Evolutionary conservation across 2,888 invertebrate genomes (phyloP), one percentile per base, ranked within the genome.

Genomic region (Hyles lineata): DNA sequence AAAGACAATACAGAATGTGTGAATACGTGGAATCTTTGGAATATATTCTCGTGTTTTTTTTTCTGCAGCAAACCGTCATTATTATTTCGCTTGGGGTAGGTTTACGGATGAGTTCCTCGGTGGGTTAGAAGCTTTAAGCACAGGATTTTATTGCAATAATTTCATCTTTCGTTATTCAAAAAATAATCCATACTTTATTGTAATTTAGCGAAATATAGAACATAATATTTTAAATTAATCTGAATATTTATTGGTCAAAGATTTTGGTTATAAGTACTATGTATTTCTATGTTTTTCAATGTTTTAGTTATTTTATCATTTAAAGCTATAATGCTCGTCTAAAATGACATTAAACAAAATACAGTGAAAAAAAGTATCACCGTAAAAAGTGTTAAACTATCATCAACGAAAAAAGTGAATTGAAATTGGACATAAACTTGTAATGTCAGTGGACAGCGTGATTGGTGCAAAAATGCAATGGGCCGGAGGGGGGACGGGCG

Each of bases 391-490:
- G 63, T 58, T 19, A 15, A 63, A 32, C 58, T n/a, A 55, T 21
- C 11, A 17, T 9, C 23, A 67, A 50, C 67, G 15, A n/a, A 50
- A 67, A 60, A 17, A 67, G 55, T 58, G 25, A 72, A 72, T 23
- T 58, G 23, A 58, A 72, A 55, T 55, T 43, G 23, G 29, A 72
- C 25, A 72, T 62, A 72, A 72, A 72, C 52, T 62, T 89, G 91
- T 90, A 82, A 92, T 91, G 92, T 89, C 87, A 87, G 85, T 90
- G 85, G 86, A 83, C 74, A 87, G 84, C 80, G 84, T 88, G 82
- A 85, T 88, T 82, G 82, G 87, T 83, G 86, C 86, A 77, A 92
- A 89, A 87, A 90, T 91, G 90, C 91, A 92, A 87, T 93, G 92
- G 92, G 88, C 90, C 72, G 92, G 92, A 74, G 92, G 93, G 83